phyloP scores from a whole-genome alignment of 2,113 vertebrate species.

The Lepisosteus osseus region DNA sequence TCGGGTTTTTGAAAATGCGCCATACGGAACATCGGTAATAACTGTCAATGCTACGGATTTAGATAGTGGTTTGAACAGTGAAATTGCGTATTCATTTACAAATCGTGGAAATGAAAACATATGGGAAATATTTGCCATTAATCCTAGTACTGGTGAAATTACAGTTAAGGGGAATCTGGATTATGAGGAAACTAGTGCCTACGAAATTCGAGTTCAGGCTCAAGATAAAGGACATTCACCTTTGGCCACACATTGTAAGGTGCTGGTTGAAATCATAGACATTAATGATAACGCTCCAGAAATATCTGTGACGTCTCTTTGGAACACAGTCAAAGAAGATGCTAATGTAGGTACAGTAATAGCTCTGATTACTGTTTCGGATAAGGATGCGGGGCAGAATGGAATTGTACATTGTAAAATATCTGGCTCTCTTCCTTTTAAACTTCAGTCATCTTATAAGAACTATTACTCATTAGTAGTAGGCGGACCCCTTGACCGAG shows the following conservation, averaged over 20 bases:
- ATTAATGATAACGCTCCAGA: conserved; percentile 67
- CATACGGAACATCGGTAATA: conserved; percentile 35
- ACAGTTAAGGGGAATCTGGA: conserved; percentile 43
- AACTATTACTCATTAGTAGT: conserved; percentile 37
- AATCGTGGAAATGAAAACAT: conserved; percentile 21
- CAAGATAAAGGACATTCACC: conserved; percentile 41
- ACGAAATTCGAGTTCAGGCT: conserved; percentile 54
- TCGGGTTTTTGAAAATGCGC: conserved; percentile 43
- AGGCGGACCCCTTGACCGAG: conserved; percentile 42
- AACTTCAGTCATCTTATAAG: conserved; percentile 32
- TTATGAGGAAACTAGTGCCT: conserved; percentile 47
- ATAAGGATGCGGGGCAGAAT: conserved; percentile 59
- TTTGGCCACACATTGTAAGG: conserved; percentile 41
- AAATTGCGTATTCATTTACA: conserved; percentile 27
- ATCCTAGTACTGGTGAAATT: conserved; percentile 21
- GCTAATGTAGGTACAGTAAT: conserved; percentile 56
- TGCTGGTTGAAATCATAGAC: conserved; percentile 55
- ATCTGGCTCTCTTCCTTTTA: conserved; percentile 22
- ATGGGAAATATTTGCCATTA: conserved; percentile 24
- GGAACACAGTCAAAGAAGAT: conserved; percentile 56
- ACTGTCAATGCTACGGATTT: conserved; percentile 46
- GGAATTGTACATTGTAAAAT: conserved; percentile 41
- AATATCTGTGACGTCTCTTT: conserved; percentile 55
- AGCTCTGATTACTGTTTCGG: conserved; percentile 60
- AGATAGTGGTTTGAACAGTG: conserved; percentile 52